These are phyloP conservation scores for Zoanthus sansibaricus DNA, from an alignment of 92 coral and sea anemone genomes.

Conservation along the genomic window DNA sequence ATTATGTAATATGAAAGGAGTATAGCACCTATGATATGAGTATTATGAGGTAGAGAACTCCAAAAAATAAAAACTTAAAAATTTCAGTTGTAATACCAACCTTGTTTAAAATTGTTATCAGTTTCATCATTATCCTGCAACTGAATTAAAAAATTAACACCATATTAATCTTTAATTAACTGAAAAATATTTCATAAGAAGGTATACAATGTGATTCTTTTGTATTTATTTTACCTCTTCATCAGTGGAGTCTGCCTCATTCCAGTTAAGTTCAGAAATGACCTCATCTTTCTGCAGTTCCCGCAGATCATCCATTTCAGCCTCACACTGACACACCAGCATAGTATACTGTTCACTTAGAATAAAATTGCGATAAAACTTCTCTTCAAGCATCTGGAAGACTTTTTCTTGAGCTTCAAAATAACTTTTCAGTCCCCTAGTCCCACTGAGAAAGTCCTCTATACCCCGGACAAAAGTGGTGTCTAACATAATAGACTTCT, in stretches of 20 bases:
- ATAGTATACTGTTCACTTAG: constrained; percentile 91
- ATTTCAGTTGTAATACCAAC: no score
- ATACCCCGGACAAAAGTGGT: constrained; percentile 88
- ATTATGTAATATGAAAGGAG: no score
- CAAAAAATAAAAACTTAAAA: no score
- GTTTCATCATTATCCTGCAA: no score
- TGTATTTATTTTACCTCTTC: constrained; percentile 82
- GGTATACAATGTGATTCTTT: background rate
- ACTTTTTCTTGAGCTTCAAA: constrained; percentile 93
- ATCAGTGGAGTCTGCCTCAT: constrained; percentile 79
- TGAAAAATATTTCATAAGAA: no score
- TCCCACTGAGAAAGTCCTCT: constrained; percentile 87
- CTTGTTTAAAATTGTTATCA: no score
- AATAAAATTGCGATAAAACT: constrained; percentile 91
- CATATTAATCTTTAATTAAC: no score
- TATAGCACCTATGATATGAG: no score
- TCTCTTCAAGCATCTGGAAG: constrained; percentile 82
- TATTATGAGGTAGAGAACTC: no score
- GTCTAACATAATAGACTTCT: constrained; percentile 92
- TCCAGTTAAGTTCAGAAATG: constrained; percentile 78
- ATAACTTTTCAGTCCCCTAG: constrained; percentile 75
- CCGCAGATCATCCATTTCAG: constrained; percentile 91
- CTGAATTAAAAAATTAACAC: no score
- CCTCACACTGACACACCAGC: constrained; percentile 93
- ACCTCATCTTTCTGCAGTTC: constrained; percentile 84